A percentile compares a stretch with the other conserved stretches of the same genome.
phyloP scores from a whole-genome alignment of 1,140 invertebrate species.

The Bactericera cockerelli region DNA sequence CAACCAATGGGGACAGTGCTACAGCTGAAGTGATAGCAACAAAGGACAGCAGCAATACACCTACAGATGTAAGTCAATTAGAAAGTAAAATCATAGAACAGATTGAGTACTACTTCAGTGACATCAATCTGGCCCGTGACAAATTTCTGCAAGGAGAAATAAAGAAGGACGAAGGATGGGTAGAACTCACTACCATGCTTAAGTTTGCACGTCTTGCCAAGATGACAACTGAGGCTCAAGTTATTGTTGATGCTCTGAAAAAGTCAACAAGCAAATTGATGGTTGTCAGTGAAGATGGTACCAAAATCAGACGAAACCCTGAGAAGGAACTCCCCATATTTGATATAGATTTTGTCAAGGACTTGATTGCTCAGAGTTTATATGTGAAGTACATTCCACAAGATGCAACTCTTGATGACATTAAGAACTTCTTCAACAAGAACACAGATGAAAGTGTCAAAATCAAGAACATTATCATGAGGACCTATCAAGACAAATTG shows the following conservation, averaged over 20 bases:
- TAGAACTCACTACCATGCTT: slow-evolving; percentile 63
- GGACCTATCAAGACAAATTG: slow-evolving; percentile 47
- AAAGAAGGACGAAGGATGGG: slow-evolving; percentile 76
- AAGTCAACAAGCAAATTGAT: slow-evolving; percentile 37
- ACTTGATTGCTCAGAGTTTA: slow-evolving; percentile 54
- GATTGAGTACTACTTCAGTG: slow-evolving; percentile 60
- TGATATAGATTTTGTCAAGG: slow-evolving; percentile 64
- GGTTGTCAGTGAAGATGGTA: slow-evolving; percentile 44
- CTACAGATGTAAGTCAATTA: background rate
- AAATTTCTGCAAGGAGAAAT: slow-evolving; percentile 77
- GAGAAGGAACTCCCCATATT: slow-evolving; percentile 67
- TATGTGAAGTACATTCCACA: slow-evolving; percentile 82
- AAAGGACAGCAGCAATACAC: background rate
- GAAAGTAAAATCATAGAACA: background rate
- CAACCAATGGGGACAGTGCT: background rate
- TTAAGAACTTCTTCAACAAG: slow-evolving; percentile 56
- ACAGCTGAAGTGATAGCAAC: background rate
- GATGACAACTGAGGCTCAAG: slow-evolving; percentile 46
- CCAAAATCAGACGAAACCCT: slow-evolving; percentile 62
- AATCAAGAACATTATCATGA: slow-evolving; percentile 42
- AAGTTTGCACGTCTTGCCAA: slow-evolving; percentile 76
- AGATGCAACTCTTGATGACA: slow-evolving; percentile 47
- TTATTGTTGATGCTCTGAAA: slow-evolving; percentile 56
- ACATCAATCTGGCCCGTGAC: slow-evolving; percentile 75
- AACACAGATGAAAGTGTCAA: slow-evolving; percentile 58